phyloP scores from a whole-genome alignment of 1,140 invertebrate species.

The Lamellibrachia luymesi region DNA sequence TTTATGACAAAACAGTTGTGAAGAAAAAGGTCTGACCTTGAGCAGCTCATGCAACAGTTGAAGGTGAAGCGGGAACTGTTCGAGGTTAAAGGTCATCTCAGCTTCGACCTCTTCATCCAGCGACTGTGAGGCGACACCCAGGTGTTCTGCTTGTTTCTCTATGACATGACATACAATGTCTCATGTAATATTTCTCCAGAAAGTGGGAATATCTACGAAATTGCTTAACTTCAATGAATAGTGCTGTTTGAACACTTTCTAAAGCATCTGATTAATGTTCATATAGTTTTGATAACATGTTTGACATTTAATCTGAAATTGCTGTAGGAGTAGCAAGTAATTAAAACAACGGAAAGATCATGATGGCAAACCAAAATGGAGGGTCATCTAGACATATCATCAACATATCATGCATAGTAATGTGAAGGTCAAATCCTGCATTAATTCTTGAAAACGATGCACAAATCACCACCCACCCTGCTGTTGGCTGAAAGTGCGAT shows the following conservation, averaged over 20 bases:
- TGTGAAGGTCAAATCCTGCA: too few relatives aligned
- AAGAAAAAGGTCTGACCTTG: constrained; percentile 65
- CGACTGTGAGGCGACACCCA: background rate
- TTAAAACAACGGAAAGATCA: too few relatives aligned
- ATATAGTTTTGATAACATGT: too few relatives aligned
- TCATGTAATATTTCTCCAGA: background rate
- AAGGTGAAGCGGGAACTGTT: constrained; percentile 87
- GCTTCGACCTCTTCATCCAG: constrained; percentile 25
- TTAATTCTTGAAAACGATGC: too few relatives aligned
- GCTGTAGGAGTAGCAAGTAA: too few relatives aligned
- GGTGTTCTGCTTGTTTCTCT: background rate
- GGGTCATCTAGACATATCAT: too few relatives aligned
- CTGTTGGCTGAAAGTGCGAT: constrained; percentile 3
- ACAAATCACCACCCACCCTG: background rate
- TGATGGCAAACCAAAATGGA: too few relatives aligned
- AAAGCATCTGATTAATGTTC: too few relatives aligned
- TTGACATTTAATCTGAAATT: too few relatives aligned
- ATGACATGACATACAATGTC: background rate
- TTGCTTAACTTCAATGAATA: background rate
- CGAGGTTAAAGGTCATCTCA: constrained; percentile 60
- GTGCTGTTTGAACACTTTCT: too few relatives aligned
- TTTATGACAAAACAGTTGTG: too few relatives aligned
- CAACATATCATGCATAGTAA: too few relatives aligned
- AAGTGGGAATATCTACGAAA: background rate
- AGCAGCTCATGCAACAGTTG: constrained; percentile 89